A percentile compares a stretch with the other conserved stretches of the same genome.
phyloP scores from a whole-genome alignment of 2,797 vertebrate species.

The Thaleichthys pacificus region DNA sequence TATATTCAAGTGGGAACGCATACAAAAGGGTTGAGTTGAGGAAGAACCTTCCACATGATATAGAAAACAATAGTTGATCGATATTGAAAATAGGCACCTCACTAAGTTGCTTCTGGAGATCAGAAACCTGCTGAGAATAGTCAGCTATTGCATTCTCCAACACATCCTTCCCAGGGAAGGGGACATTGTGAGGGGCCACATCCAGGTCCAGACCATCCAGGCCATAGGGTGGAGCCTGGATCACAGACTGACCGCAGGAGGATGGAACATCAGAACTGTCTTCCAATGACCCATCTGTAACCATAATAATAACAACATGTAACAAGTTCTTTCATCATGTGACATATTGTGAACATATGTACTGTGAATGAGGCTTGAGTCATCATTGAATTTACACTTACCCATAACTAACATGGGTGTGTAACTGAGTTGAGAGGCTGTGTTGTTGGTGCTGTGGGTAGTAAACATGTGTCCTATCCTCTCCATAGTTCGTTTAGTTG shows the following conservation, averaged over 20 bases:
- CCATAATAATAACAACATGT: constrained; percentile 24
- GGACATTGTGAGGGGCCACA: constrained; percentile 24
- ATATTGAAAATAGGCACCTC: constrained; percentile 55
- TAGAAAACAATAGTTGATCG: background rate
- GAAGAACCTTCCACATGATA: too few species aligned
- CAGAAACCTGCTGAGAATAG: constrained; percentile 65
- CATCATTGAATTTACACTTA: constrained; percentile 27
- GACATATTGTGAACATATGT: background rate
- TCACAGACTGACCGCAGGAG: constrained; percentile 37
- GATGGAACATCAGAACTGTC: constrained; percentile 36
- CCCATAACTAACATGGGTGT: constrained; percentile 20
- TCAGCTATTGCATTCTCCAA: constrained; percentile 62
- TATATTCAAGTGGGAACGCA: too few species aligned
- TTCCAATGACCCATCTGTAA: constrained; percentile 43
- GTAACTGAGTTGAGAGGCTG: constrained; percentile 25
- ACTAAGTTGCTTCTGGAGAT: constrained; percentile 64
- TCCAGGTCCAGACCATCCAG: constrained; percentile 50
- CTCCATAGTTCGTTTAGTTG: constrained; percentile 68
- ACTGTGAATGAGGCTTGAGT: background rate
- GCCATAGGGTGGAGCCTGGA: constrained; percentile 48
- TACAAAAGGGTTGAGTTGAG: too few species aligned
- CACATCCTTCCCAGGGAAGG: constrained; percentile 49
- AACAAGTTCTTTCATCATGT: background rate
- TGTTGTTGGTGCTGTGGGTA: constrained; percentile 40
- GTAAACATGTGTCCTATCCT: constrained; percentile 46